Conservation (phyloP, 2,797 vertebrate species). For the Microchirus variegatus region DNA sequence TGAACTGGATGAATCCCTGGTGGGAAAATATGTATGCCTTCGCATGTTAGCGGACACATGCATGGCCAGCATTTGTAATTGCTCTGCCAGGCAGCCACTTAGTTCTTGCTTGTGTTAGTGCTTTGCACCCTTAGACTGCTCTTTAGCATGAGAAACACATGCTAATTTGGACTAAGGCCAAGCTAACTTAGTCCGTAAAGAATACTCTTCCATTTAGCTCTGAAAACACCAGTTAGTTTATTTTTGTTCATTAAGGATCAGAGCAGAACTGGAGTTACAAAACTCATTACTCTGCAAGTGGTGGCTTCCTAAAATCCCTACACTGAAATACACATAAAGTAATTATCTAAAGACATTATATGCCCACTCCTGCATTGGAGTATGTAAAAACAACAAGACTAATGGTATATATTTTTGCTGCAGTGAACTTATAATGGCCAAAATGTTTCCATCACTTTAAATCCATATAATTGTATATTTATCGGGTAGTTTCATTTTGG, state of each 20-base stretch:
- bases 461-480: too few relatives aligned
- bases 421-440: too few relatives aligned
- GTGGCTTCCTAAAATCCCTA: too few relatives aligned
- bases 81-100: not conserved
- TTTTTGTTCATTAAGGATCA: not conserved
- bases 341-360: too few relatives aligned
- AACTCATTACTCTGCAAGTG: not conserved
- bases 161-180: constrained; percentile 6
- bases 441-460: too few relatives aligned
- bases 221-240: not conserved
- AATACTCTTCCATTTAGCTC: not conserved
- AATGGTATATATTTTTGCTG: too few relatives aligned
- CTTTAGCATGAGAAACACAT: constrained; percentile 7
- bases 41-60: constrained; percentile 2
- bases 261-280: not conserved
- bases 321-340: too few relatives aligned
- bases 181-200: not conserved
- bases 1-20: constrained; percentile 11
- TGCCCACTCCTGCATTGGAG: too few relatives aligned
- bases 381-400: too few relatives aligned
- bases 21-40: constrained; percentile 15
- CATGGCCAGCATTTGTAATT: constrained; percentile 6
- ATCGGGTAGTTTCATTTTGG: too few relatives aligned
- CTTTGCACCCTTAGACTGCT: constrained; percentile 21
- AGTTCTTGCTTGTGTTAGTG: constrained; percentile 8